Conservation (phyloP, 2,797 vertebrate species). For the Pseudomugil tenellus region DNA sequence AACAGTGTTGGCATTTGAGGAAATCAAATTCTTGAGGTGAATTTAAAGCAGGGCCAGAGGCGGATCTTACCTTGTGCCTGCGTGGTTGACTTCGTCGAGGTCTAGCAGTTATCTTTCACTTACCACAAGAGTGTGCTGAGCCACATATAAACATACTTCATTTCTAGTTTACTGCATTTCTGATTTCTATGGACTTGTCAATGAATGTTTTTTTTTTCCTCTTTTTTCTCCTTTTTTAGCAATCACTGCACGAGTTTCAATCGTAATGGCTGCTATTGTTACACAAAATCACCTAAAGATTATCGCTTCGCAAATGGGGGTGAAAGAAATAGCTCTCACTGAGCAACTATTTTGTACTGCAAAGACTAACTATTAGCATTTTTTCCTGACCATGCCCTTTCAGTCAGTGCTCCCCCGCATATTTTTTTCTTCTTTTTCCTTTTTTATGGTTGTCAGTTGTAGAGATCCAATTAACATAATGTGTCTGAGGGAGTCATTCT, state of each 20-base stretch:
- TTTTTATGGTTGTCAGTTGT: slow-evolving; percentile 72
- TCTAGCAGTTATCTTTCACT: slow-evolving; percentile 71
- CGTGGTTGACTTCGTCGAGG: slow-evolving; percentile 48
- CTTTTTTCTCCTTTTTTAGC: slow-evolving; percentile 25
- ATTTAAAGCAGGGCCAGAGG: slow-evolving; percentile 69
- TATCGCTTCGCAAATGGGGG: slow-evolving; percentile 53
- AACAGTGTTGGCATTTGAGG: slow-evolving; percentile 77
- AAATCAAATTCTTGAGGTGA: slow-evolving; percentile 76
- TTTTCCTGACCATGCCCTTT: slow-evolving; percentile 74
- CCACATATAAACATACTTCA: slow-evolving; percentile 42
- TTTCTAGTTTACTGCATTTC: slow-evolving; percentile 24
- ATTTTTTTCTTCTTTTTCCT: slow-evolving; percentile 52
- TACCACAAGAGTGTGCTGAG: slow-evolving; percentile 48
- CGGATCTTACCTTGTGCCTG: slow-evolving; percentile 41
- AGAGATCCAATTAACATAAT: slow-evolving; percentile 84
- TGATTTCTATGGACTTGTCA: slow-evolving; percentile 28
- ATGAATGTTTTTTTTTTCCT: slow-evolving; percentile 10
- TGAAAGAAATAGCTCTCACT: slow-evolving; percentile 42
- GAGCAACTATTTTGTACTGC: slow-evolving; percentile 49
- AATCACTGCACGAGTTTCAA: slow-evolving; percentile 45
- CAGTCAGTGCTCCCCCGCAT: slow-evolving; percentile 65
- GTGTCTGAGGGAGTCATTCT: slow-evolving; percentile 78
- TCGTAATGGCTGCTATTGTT: slow-evolving; percentile 52
- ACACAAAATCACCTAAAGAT: slow-evolving; percentile 54
- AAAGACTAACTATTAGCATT: slow-evolving; percentile 67